Conservation (phyloP, 2,888 invertebrate genomes). For the Lysandra coridon region DNA sequence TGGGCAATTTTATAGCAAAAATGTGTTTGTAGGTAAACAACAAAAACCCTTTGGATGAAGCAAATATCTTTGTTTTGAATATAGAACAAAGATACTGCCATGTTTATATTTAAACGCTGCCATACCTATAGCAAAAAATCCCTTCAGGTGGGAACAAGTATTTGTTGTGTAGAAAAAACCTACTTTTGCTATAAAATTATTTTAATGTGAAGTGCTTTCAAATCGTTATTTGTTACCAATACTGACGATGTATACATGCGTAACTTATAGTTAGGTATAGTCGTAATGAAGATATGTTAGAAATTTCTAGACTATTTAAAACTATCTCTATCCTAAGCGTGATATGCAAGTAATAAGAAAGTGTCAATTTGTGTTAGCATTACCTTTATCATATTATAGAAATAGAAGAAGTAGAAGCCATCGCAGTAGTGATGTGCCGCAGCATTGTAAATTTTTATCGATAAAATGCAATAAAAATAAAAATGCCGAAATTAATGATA, state of each 20-base stretch:
- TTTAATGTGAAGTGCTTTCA: constrained; percentile 14
- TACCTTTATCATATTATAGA: constrained; percentile 46
- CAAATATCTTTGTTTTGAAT: background rate
- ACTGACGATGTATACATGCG: constrained; percentile 30
- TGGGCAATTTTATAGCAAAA: constrained; percentile 19
- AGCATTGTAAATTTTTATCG: background rate
- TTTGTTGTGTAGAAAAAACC: background rate
- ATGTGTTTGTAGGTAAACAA: background rate
- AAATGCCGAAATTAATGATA: background rate
- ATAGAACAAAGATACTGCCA: background rate
- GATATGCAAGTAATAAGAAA: constrained; percentile 69
- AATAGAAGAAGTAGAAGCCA: constrained; percentile 25
- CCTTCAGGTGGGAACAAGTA: too few species aligned
- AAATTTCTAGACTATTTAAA: constrained; percentile 62
- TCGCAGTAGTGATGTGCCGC: background rate
- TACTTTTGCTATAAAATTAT: constrained; percentile 16
- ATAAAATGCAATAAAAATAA: background rate
- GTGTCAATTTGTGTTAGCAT: constrained; percentile 57
- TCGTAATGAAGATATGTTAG: constrained; percentile 52
- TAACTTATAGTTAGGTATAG: constrained; percentile 32
- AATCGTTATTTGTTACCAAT: constrained; percentile 34
- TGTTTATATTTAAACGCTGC: background rate
- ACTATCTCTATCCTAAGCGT: constrained; percentile 63
- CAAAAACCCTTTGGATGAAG: background rate
- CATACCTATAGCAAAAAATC: background rate